phyloP scores from a whole-genome alignment of 2,888 invertebrate species.

The Julus scanicus region DNA sequence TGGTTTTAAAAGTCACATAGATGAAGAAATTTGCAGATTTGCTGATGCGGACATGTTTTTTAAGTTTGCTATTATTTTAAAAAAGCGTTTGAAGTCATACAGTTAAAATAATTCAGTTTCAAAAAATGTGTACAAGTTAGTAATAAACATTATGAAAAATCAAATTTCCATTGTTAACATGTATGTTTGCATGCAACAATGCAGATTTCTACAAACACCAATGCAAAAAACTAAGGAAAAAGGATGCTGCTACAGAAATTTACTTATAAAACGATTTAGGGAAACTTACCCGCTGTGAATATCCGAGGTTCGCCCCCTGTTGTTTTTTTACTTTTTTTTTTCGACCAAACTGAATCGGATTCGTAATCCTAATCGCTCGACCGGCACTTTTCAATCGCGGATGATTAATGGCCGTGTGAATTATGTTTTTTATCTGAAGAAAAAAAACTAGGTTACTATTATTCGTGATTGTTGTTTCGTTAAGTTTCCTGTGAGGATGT shows the following conservation, averaged over 20 bases:
- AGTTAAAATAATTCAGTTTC: no score
- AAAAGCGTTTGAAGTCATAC: no score
- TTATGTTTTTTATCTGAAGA: conserved; percentile 4
- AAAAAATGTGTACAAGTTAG: no score
- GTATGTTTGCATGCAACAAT: neutral
- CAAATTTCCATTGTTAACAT: no score
- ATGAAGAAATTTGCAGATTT: no score
- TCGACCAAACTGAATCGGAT: neutral
- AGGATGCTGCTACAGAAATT: neutral
- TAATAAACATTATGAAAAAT: no score
- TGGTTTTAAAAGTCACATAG: no score
- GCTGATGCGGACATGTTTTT: no score
- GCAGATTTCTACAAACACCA: neutral
- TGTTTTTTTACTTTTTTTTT: neutral
- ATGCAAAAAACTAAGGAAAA: neutral
- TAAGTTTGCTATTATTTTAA: no score
- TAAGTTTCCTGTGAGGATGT: conserved; percentile 42
- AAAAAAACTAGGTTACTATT: conserved; percentile 37
- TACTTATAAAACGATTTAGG: conserved; percentile 26
- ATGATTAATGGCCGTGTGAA: neutral
- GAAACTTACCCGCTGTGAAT: conserved; percentile 35
- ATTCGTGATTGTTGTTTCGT: neutral
- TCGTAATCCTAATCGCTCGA: conserved; percentile 24
- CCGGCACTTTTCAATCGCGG: neutral
- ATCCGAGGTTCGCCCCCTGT: conserved; percentile 4